phyloP scores from a whole-genome alignment of 1,140 invertebrate genomes.

The Dreissena polymorpha region DNA sequence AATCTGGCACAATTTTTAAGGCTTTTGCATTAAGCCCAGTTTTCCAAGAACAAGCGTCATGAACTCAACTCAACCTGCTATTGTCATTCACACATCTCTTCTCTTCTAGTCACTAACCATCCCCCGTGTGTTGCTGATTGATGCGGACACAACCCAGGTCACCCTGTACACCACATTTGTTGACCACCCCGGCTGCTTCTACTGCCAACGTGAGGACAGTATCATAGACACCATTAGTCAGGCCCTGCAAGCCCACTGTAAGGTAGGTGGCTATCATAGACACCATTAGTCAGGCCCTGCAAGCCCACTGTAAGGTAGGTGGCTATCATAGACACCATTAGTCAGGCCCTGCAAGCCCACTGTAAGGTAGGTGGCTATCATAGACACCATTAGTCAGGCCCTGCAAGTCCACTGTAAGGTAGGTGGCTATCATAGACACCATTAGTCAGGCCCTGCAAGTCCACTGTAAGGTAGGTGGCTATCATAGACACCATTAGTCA shows the following conservation, averaged over 20 bases:
- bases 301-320: constrained; percentile 43
- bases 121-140: background rate
- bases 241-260: constrained; percentile 24
- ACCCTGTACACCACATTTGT: constrained; percentile 29
- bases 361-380: constrained; percentile 46
- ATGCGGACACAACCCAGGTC: background rate
- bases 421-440: constrained; percentile 18
- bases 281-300: constrained; percentile 9
- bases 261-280: constrained; percentile 45
- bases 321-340: constrained; percentile 20
- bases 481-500: constrained; percentile 20
- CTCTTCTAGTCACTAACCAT: constrained; percentile 19
- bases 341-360: constrained; percentile 14
- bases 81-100: background rate
- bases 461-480: constrained; percentile 45
- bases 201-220: constrained; percentile 44
- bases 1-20: too few species aligned
- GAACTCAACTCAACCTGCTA: too few species aligned
- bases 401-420: constrained; percentile 42
- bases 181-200: constrained; percentile 23
- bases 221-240: constrained; percentile 22
- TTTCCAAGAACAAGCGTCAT: too few species aligned
- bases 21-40: too few species aligned
- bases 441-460: constrained; percentile 17
- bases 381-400: constrained; percentile 15